Evolutionary conservation across 1,140 invertebrate genomes (phyloP).

Genomic region (Drosophila malerkotliana): DNA sequence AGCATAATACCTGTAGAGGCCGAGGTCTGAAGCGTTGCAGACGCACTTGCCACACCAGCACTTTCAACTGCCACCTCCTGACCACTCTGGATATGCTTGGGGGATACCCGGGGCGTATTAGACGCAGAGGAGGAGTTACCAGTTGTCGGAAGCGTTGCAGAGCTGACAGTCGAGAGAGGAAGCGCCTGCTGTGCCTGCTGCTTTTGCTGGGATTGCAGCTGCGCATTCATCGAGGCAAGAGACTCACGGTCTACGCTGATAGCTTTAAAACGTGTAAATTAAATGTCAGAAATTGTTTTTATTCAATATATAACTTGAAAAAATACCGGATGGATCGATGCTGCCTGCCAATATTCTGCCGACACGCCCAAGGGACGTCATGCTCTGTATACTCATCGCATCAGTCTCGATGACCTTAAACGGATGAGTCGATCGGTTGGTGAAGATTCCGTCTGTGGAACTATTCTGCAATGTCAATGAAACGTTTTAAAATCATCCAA

Average conservation of each 20-base stretch:
- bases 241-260: conserved; percentile 81
- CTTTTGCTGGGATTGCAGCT: conserved; percentile 56
- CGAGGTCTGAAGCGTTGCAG: conserved; percentile 4
- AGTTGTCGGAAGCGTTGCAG: conserved; percentile 26
- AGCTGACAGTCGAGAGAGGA: conserved; percentile 23
- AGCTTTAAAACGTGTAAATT: conserved; percentile 36
- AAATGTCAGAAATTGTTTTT: conserved; percentile 25
- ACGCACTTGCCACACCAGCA: conserved; percentile 1
- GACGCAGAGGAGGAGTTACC: conserved; percentile 29
- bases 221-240: conserved; percentile 67
- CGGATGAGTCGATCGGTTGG: conserved; percentile 87
- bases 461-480: conserved; percentile 69
- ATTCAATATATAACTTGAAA: background rate
- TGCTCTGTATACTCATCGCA: conserved; percentile 93
- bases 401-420: conserved; percentile 93
- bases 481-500: background rate
- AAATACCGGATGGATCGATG: conserved; percentile 85
- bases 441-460: conserved; percentile 86
- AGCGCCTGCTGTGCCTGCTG: conserved; percentile 45
- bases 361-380: conserved; percentile 92
- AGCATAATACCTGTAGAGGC: conserved; percentile 80
- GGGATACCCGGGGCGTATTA: conserved; percentile 39
- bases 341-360: conserved; percentile 89
- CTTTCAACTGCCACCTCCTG: conserved; percentile 3
- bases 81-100: conserved; percentile 45